Conservation (phyloP, 2,113 vertebrate species). For the Suncus etruscus region DNA sequence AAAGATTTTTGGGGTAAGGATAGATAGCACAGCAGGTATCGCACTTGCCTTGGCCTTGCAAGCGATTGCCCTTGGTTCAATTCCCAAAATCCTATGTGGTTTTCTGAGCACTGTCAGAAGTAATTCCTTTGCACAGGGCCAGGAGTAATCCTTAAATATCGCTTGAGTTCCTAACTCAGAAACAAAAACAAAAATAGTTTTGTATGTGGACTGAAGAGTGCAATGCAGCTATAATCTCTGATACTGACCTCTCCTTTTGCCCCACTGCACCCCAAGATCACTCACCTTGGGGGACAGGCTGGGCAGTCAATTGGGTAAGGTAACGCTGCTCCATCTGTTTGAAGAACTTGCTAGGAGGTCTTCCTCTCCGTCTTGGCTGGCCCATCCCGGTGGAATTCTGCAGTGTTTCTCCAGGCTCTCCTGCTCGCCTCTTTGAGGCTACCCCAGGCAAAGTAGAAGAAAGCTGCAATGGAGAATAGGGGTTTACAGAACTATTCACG, state of each 20-base stretch:
- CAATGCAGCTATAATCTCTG: neutral
- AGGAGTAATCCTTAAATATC: too few species aligned
- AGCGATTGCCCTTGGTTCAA: too few species aligned
- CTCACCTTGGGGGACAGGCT: constrained; percentile 94
- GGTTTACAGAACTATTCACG: constrained; percentile 79
- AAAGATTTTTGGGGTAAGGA: too few species aligned
- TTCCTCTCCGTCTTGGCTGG: constrained; percentile 92
- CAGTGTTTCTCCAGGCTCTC: constrained; percentile 74
- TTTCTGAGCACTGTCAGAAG: too few species aligned
- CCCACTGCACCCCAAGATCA: neutral
- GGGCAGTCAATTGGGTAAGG: constrained; percentile 93
- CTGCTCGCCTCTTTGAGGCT: constrained; percentile 76
- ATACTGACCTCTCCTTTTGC: neutral
- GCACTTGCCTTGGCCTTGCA: too few species aligned
- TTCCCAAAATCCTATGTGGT: too few species aligned
- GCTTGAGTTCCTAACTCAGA: too few species aligned
- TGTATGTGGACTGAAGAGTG: accelerated
- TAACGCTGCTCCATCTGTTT: constrained; percentile 96
- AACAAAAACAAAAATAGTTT: too few species aligned
- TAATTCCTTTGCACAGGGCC: too few species aligned
- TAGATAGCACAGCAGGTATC: too few species aligned
- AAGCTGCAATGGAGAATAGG: constrained; percentile 74
- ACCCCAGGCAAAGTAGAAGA: constrained; percentile 76
- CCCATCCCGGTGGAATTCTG: constrained; percentile 78
- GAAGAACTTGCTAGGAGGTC: constrained; percentile 93